Conservation (phyloP, 30 jellyfish, hydroid and myxozoan species). For the Turritopsis rubra region DNA sequence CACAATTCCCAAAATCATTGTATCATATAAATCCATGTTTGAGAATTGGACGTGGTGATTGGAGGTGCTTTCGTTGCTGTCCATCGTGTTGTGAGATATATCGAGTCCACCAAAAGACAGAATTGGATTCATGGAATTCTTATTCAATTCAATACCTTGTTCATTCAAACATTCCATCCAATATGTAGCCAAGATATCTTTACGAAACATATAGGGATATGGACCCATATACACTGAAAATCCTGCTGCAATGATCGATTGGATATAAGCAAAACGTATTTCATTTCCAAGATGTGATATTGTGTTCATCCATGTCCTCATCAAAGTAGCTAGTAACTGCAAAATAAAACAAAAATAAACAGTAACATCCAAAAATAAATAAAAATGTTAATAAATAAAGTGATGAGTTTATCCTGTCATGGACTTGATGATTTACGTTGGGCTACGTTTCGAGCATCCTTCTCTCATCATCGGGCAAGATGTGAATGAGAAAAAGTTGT, state of each 20-base stretch:
- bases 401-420: no score
- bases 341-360: background rate
- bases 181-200: slow-evolving; percentile 12
- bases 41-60: background rate
- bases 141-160: slow-evolving; percentile 47
- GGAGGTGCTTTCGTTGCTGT: slow-evolving; percentile 25
- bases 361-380: background rate
- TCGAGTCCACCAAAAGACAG: background rate
- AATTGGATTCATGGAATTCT: slow-evolving; percentile 15
- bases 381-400: no score
- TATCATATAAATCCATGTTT: slow-evolving; percentile 3
- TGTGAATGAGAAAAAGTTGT: no score
- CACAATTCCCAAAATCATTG: slow-evolving; percentile 15
- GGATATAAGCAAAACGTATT: slow-evolving; percentile 39
- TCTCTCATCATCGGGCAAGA: no score
- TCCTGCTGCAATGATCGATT: slow-evolving; percentile 50
- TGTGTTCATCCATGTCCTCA: slow-evolving; percentile 44
- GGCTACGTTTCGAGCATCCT: no score
- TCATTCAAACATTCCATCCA: slow-evolving; percentile 62
- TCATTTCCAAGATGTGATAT: slow-evolving; percentile 37
- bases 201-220: slow-evolving; percentile 35
- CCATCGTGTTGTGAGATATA: slow-evolving; percentile 29
- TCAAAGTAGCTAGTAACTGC: slow-evolving; percentile 43
- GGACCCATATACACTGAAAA: slow-evolving; percentile 54
- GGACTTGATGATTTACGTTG: no score